phyloP scores from a whole-genome alignment of 2,797 vertebrate genomes.

The Parotocinclus haroldoi region DNA sequence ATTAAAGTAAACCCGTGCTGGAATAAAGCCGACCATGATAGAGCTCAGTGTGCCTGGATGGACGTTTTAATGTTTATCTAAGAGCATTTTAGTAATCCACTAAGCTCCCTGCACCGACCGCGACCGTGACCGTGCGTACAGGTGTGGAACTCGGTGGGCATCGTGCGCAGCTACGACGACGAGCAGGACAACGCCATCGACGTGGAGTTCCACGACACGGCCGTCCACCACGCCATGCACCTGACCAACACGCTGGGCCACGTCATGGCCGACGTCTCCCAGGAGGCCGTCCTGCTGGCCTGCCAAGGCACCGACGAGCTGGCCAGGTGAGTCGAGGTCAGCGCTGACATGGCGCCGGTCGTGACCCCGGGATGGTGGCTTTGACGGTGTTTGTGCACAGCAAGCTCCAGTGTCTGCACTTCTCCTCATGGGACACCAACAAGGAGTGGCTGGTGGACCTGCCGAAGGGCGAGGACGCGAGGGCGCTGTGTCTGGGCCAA shows the following conservation, averaged over 20 bases:
- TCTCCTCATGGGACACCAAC: conserved; percentile 91
- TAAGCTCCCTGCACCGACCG: too few relatives aligned
- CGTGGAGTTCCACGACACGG: conserved; percentile 91
- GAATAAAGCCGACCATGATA: too few relatives aligned
- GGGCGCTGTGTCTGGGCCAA: conserved; percentile 85
- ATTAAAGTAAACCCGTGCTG: too few relatives aligned
- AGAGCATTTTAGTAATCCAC: too few relatives aligned
- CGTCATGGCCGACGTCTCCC: conserved; percentile 84
- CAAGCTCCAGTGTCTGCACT: conserved; percentile 94
- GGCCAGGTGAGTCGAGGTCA: conserved; percentile 73
- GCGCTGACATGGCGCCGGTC: too few relatives aligned
- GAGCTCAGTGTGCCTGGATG: too few relatives aligned
- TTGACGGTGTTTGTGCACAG: conserved; percentile 57
- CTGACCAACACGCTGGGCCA: conserved; percentile 86
- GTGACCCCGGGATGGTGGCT: not conserved
- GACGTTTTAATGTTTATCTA: too few relatives aligned
- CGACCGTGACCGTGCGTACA: conserved; percentile 48
- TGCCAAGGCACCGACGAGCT: conserved; percentile 84
- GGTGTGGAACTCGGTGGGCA: conserved; percentile 93
- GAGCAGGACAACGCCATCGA: conserved; percentile 95
- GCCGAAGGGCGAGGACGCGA: conserved; percentile 78
- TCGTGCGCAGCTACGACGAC: conserved; percentile 91
- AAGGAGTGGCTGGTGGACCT: conserved; percentile 97
- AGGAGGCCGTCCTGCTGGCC: conserved; percentile 87
- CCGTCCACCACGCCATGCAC: conserved; percentile 90